Evolutionary conservation across 2,113 vertebrate species (phyloP).

Genomic region (Hippocampus barbouri): DNA sequence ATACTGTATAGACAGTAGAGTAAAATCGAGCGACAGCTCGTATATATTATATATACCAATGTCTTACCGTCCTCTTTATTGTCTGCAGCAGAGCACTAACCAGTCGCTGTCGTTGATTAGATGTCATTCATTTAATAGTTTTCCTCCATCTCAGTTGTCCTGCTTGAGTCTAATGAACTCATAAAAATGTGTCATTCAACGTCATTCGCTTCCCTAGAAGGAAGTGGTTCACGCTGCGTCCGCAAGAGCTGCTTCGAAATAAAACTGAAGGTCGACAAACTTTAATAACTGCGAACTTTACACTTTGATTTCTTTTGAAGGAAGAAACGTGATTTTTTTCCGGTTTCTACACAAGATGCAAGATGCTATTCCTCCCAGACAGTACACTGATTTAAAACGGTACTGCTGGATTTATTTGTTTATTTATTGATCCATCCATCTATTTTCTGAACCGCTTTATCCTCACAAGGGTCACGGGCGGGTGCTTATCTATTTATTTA

Average conservation of each 20-base stretch:
- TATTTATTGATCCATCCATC: no score
- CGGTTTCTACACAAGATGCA: no score
- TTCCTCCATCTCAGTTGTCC: background rate
- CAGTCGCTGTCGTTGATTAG: background rate
- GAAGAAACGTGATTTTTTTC: no score
- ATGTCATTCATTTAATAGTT: no score
- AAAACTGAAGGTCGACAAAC: background rate
- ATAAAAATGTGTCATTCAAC: background rate
- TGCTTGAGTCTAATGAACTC: background rate
- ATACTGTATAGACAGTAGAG: background rate
- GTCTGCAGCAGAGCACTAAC: background rate
- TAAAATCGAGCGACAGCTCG: background rate
- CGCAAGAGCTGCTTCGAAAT: background rate
- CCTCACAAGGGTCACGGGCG: no score
- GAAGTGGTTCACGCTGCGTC: background rate
- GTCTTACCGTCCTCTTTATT: background rate
- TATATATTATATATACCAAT: background rate
- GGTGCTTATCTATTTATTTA: no score
- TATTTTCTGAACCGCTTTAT: no score
- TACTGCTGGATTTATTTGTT: no score
- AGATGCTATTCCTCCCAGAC: no score
- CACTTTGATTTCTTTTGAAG: no score
- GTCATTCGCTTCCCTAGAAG: background rate
- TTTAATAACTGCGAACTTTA: no score
- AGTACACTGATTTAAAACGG: no score